Conservation (phyloP, 2,888 invertebrate species). For the Hoplodrina blanda region DNA sequence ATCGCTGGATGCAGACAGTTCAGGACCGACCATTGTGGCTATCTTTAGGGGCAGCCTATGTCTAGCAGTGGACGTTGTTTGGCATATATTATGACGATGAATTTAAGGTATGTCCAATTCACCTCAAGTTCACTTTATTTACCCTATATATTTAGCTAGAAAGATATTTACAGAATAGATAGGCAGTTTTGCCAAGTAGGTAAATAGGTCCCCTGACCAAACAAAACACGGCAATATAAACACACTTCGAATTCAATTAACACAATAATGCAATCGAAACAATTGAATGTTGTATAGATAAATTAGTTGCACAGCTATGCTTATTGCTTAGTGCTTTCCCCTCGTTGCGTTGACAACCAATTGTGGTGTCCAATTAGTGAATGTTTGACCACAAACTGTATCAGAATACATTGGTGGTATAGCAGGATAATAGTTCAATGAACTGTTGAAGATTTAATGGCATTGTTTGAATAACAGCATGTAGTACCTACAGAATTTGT, state of each 20-base stretch:
- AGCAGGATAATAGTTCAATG: slow-evolving; percentile 38
- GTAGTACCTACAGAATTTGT: too few relatives aligned
- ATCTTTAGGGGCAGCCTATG: too few relatives aligned
- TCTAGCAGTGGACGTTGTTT: too few relatives aligned
- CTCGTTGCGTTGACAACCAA: slow-evolving; percentile 58
- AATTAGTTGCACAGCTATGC: slow-evolving; percentile 16
- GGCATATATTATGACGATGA: too few relatives aligned
- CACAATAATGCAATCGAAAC: slow-evolving; percentile 16
- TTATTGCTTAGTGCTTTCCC: slow-evolving; percentile 24
- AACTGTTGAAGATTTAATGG: slow-evolving; percentile 30
- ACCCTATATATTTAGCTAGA: too few relatives aligned
- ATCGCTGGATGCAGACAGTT: too few relatives aligned
- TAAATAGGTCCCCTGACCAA: too few relatives aligned
- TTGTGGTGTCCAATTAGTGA: slow-evolving; percentile 67
- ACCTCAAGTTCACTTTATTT: too few relatives aligned
- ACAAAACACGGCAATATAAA: background rate
- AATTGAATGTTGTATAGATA: slow-evolving; percentile 8
- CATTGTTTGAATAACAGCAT: background rate
- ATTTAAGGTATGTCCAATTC: too few relatives aligned
- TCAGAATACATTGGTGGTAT: slow-evolving; percentile 25
- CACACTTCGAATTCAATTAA: background rate
- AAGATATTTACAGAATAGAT: too few relatives aligned
- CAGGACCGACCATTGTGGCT: too few relatives aligned
- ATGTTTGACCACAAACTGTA: slow-evolving; percentile 60
- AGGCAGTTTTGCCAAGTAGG: too few relatives aligned